A percentile compares a stretch with the other conserved stretches of the same genome.
Evolutionary conservation across 2,888 invertebrate genomes (phyloP).

Genomic region (Rhorus exstirpatorius): DNA sequence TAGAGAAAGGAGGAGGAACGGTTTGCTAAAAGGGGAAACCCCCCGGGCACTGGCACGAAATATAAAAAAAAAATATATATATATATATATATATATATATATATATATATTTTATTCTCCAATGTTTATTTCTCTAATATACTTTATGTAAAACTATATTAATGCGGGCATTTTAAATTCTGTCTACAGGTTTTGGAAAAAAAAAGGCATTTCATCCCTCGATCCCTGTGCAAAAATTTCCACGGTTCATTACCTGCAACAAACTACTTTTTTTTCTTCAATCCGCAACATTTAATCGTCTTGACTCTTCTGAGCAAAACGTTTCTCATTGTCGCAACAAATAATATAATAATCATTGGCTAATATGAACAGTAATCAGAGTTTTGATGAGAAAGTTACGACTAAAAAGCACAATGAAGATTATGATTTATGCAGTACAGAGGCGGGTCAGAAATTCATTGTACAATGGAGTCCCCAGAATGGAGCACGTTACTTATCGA

Average conservation of each 20-base stretch:
- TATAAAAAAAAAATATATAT: too few species aligned
- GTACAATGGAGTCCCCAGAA: conserved; percentile 76
- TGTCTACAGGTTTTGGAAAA: conserved; percentile 38
- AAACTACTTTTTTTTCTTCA: neutral
- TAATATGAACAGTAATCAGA: conserved; percentile 72
- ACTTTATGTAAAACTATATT: neutral
- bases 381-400: conserved; percentile 67
- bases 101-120: neutral
- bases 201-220: conserved; percentile 26
- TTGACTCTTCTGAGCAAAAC: neutral
- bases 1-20: too few species aligned
- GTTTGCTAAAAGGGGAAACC: too few species aligned
- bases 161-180: neutral
- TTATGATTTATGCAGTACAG: conserved; percentile 72
- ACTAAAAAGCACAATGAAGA: conserved; percentile 70
- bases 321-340: neutral
- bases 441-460: conserved; percentile 72
- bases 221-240: conserved; percentile 7
- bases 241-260: neutral
- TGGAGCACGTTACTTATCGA: conserved; percentile 72
- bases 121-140: conserved; percentile 5
- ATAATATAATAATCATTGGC: neutral
- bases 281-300: neutral
- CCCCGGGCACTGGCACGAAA: too few species aligned
- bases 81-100: neutral